Conservation (phyloP, 2,888 invertebrate species). For the Ichneumoninae sp. region DNA sequence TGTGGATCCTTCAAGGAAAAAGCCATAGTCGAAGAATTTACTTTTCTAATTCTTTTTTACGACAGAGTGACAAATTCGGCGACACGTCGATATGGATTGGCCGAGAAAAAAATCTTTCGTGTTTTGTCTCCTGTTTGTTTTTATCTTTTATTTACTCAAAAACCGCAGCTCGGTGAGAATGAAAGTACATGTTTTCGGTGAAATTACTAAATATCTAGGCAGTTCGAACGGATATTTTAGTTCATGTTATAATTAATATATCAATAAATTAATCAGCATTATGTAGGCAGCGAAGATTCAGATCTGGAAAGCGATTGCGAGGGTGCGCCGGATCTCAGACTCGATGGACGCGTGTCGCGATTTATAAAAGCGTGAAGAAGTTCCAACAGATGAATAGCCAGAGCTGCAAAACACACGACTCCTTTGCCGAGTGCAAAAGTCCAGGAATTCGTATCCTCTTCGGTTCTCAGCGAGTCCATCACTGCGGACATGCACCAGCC, state of each 20-base stretch:
- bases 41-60: neutral
- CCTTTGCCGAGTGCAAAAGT: constrained; percentile 62
- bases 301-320: constrained; percentile 35
- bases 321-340: constrained; percentile 41
- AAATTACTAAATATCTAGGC: neutral
- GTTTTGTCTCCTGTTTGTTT: constrained; percentile 41
- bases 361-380: constrained; percentile 66
- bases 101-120: constrained; percentile 13
- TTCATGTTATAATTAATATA: neutral
- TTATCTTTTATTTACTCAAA: neutral
- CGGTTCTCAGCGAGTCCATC: constrained; percentile 64
- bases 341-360: constrained; percentile 55
- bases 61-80: constrained; percentile 11
- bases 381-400: constrained; percentile 65
- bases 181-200: neutral
- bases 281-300: constrained; percentile 14
- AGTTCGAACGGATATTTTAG: too few species aligned
- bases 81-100: neutral
- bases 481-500: constrained; percentile 67
- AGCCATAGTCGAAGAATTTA: constrained; percentile 19
- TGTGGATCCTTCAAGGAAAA: constrained; percentile 60
- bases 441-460: constrained; percentile 50
- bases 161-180: neutral
- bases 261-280: neutral
- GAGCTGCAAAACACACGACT: constrained; percentile 61